Base-by-base conservation (phyloP, 2,113 vertebrate species). In the Terrapene triunguis region DNA sequence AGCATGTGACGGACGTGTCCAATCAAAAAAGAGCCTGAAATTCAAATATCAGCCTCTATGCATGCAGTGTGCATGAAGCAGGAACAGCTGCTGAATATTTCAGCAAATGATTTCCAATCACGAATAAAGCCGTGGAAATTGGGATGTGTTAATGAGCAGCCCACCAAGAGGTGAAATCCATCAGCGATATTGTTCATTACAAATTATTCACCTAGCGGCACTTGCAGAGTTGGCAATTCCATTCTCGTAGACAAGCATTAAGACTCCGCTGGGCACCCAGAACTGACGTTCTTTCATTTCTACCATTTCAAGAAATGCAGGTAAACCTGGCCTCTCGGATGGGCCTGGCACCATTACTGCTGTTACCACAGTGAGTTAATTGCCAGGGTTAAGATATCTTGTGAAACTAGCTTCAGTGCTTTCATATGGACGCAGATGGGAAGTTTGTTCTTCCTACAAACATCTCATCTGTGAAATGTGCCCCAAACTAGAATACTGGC, bases 111-210 rank as follows among this genome's bases (percentile, higher is more conserved):
- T 89, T 95, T 88, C 94, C 90, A 95, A 96, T 97, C 97, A 97
- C 95, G 95, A 96, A 9, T 8, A 35, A 13, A 65, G 62, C 65
- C 3, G 3, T 69, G 35, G 65, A 97, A 97, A 93, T 85, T 92
- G 85, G 91, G 85, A 96, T 96, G 96, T 93, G 94, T 97, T 95
- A 97, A 95, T 95, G 96, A 96, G 96, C 96, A 97, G 94, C 88
- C 93, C 92, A 29, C 94, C 96, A 95, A 86, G 87, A 29, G 5
- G 81, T 88, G 85, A 94, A 91, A 95, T 92, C 85, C 93, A 95
- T 94, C 85, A 90, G 85, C 95, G 90, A 90, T 38, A 93, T 93
- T 92, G 95, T 89, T 97, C 93, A 91, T 85, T 87, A 89, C 91
- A 96, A 91, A 96, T 96, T 96, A 96, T 89, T 96, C 94, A 96